Conservation (phyloP, 2,113 vertebrate species). For the Axis porcinus region DNA sequence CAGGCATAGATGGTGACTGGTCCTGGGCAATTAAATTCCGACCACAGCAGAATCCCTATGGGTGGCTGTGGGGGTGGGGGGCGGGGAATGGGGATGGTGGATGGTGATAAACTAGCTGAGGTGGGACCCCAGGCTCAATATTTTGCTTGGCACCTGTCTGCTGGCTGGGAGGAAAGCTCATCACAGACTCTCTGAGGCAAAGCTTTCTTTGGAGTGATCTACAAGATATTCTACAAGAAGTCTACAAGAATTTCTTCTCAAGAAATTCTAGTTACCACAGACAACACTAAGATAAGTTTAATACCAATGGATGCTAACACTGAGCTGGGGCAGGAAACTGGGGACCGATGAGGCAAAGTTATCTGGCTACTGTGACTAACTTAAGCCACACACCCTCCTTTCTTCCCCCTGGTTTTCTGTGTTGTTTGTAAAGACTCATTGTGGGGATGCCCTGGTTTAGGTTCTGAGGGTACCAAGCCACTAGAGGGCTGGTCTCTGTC, state of each 20-base stretch:
- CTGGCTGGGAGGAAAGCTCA: not conserved
- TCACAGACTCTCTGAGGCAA: not conserved
- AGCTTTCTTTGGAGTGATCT: not conserved
- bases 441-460: accelerated
- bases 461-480: not conserved
- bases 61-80: not conserved
- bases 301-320: not conserved
- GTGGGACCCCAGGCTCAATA: not conserved
- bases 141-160: not conserved
- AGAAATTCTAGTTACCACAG: not conserved
- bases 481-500: not conserved
- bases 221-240: not conserved
- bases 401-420: constrained; percentile 6
- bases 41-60: not conserved
- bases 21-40: not conserved
- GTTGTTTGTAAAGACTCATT: not conserved
- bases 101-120: not conserved
- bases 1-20: not conserved
- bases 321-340: not conserved
- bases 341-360: not conserved
- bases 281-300: not conserved
- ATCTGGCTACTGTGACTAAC: accelerated
- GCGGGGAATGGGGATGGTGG: not conserved
- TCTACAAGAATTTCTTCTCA: not conserved
- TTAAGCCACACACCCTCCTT: not conserved